phyloP scores from a whole-genome alignment of 2,797 vertebrate genomes.

The Sebastes matsubarae region DNA sequence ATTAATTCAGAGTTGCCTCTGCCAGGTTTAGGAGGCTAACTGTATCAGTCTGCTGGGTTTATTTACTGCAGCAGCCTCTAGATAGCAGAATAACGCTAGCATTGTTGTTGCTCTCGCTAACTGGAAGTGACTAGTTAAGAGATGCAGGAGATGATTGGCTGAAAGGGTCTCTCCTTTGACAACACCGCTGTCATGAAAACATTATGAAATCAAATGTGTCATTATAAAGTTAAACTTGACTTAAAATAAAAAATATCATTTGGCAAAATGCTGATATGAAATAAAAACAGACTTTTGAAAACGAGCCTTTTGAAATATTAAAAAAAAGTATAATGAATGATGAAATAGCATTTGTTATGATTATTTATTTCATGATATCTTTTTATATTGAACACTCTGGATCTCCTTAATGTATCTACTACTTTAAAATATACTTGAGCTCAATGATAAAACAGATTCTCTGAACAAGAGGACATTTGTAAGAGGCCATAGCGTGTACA shows the following conservation, averaged over 20 bases:
- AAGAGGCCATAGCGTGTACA: not conserved
- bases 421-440: not conserved
- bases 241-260: not conserved
- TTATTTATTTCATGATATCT: not conserved
- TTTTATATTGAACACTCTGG: not conserved
- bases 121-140: too few relatives aligned
- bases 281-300: too few relatives aligned
- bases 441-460: not conserved
- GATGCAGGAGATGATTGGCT: not conserved
- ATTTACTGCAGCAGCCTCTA: too few relatives aligned
- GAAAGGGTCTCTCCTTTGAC: not conserved
- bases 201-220: not conserved
- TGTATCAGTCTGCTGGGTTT: too few relatives aligned
- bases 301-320: too few relatives aligned
- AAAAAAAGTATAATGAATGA: not conserved
- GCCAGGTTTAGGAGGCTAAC: too few relatives aligned
- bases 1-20: too few relatives aligned
- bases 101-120: too few relatives aligned
- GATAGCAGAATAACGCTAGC: too few relatives aligned
- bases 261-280: not conserved
- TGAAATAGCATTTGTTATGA: not conserved
- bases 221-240: not conserved
- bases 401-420: not conserved
- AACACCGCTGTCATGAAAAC: not conserved
- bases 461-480: not conserved